Conservation (phyloP, 2,113 vertebrate genomes). For the Baryphthengus martii region DNA sequence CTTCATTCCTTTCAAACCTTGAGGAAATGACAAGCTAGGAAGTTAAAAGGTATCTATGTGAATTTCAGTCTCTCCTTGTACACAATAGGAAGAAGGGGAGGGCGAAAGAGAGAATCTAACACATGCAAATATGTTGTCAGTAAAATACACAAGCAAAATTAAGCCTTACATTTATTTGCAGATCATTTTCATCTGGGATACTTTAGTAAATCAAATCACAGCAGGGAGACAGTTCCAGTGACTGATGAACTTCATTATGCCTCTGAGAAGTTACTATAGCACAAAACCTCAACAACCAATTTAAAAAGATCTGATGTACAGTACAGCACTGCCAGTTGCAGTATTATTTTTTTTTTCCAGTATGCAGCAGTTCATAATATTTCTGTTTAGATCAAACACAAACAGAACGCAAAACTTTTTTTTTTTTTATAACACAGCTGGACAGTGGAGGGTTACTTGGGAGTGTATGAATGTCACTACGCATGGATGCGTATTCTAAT, state of each 20-base stretch:
- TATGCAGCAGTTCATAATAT: background rate
- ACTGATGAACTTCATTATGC: conserved; percentile 66
- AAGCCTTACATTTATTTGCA: conserved; percentile 62
- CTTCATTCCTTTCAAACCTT: background rate
- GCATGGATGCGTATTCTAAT: background rate
- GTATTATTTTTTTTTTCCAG: background rate
- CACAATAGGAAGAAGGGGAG: background rate
- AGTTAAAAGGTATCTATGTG: background rate
- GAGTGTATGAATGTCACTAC: background rate
- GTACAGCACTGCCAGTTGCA: background rate
- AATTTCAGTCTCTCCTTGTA: background rate
- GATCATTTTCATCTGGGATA: conserved; percentile 53
- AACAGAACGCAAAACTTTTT: background rate
- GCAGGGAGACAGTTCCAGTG: conserved; percentile 56
- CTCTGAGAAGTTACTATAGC: conserved; percentile 48
- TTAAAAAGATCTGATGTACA: conserved; percentile 30
- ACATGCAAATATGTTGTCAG: conserved; percentile 20
- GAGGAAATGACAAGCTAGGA: conserved; percentile 9
- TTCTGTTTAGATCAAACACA: background rate
- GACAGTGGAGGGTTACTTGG: background rate
- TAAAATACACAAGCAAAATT: conserved; percentile 52
- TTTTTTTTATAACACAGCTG: background rate
- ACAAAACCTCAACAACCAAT: conserved; percentile 38
- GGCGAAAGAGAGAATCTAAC: background rate
- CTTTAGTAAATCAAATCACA: conserved; percentile 65